phyloP scores from a whole-genome alignment of 30 jellyfish, hydroid and myxozoan genomes.

The Hydractinia symbiolongicarpus region DNA sequence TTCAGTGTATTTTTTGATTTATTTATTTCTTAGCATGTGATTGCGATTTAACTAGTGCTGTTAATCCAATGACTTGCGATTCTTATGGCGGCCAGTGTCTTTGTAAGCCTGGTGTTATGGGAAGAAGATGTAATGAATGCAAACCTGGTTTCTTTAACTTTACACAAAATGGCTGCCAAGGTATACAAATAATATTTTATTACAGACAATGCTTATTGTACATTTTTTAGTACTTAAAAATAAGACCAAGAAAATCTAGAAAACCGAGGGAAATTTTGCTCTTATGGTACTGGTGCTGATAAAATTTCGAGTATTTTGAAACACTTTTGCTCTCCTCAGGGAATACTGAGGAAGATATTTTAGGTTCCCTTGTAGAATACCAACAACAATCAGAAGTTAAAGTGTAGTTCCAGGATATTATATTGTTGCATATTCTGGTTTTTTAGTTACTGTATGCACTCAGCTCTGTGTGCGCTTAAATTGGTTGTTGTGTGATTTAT shows the following conservation, averaged over 20 bases:
- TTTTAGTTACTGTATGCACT: no score
- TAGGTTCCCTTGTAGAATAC: no score
- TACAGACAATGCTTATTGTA: not conserved
- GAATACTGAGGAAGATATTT: no score
- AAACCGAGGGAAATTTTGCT: not conserved
- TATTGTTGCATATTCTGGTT: no score
- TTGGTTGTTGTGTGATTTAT: no score
- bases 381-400: no score
- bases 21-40: conserved; percentile 50
- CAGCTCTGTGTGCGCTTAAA: no score
- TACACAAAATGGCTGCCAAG: conserved; percentile 68
- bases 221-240: not conserved
- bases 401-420: no score
- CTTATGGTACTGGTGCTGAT: no score
- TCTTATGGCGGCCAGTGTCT: conserved; percentile 66
- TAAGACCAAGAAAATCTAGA: not conserved
- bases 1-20: not conserved
- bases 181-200: conserved; percentile 24
- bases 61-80: conserved; percentile 45
- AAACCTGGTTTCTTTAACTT: conserved; percentile 55
- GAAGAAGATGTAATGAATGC: conserved; percentile 76
- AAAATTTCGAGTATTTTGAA: not conserved
- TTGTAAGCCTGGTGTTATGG: conserved; percentile 80
- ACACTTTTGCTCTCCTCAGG: no score
- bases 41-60: conserved; percentile 56